Evolutionary conservation across 2,113 vertebrate species (phyloP).

Genomic region (Rana temporaria): DNA sequence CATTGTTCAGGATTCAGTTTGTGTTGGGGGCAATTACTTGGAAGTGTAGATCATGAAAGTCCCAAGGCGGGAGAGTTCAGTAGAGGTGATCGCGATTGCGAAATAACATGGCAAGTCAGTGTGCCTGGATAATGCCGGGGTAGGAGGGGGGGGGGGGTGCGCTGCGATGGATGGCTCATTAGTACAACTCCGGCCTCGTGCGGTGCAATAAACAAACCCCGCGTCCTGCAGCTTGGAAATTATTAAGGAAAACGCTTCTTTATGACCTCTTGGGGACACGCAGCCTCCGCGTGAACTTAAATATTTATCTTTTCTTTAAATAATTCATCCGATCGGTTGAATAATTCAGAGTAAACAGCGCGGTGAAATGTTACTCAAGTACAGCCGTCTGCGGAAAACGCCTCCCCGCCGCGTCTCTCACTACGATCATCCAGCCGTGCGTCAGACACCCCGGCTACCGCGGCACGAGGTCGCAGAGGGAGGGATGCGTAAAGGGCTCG

Average conservation of each 20-base stretch:
- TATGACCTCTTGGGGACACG: slow-evolving; percentile 18
- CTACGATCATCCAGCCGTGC: background rate
- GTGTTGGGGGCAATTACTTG: too few species aligned
- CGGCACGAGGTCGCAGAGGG: background rate
- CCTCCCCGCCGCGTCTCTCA: background rate
- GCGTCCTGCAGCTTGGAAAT: background rate
- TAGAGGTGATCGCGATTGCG: too few species aligned
- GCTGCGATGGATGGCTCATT: background rate
- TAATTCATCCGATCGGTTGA: slow-evolving; percentile 43
- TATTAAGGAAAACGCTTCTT: background rate
- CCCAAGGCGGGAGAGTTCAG: too few species aligned
- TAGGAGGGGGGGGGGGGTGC: too few species aligned
- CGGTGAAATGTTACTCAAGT: slow-evolving; percentile 47
- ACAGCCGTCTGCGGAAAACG: background rate
- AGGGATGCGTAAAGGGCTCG: background rate
- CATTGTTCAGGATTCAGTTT: too few species aligned
- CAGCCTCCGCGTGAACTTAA: slow-evolving; percentile 30
- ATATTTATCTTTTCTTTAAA: slow-evolving; percentile 49
- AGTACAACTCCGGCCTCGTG: background rate
- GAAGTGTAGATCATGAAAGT: too few species aligned
- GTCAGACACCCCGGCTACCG: background rate
- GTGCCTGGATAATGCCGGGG: too few species aligned
- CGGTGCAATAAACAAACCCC: background rate
- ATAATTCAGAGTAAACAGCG: slow-evolving; percentile 52
- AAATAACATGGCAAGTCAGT: too few species aligned